phyloP scores from a whole-genome alignment of 1,140 invertebrate species.

The Heliconius hewitsoni region DNA sequence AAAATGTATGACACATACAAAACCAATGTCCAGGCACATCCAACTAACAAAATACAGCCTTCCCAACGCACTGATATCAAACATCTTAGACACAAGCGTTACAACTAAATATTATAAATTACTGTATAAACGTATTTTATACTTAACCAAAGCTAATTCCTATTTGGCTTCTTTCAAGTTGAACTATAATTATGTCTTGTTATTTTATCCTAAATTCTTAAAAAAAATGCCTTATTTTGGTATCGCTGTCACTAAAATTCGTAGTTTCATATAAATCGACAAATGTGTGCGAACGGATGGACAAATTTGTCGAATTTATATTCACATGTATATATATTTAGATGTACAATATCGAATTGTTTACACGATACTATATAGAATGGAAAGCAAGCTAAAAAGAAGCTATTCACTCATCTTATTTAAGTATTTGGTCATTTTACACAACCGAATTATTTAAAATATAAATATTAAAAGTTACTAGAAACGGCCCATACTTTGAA shows the following conservation, averaged over 20 bases:
- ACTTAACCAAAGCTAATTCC: constrained; percentile 70
- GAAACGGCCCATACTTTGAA: background rate
- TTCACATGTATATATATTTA: constrained; percentile 11
- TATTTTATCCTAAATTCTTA: constrained; percentile 56
- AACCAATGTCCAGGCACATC: constrained; percentile 57
- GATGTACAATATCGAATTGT: constrained; percentile 1
- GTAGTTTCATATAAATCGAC: constrained; percentile 41
- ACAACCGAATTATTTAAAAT: background rate
- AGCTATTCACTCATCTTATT: background rate
- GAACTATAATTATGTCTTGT: constrained; percentile 80
- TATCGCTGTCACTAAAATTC: constrained; percentile 71
- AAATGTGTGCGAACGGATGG: constrained; percentile 1
- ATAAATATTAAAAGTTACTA: background rate
- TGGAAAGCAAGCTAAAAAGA: background rate
- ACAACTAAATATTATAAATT: constrained; percentile 55
- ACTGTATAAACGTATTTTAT: constrained; percentile 45
- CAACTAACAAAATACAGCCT: constrained; percentile 64
- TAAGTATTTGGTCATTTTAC: constrained; percentile 7
- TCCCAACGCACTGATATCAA: constrained; percentile 25
- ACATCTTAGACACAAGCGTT: constrained; percentile 32
- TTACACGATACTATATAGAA: background rate
- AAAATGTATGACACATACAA: constrained; percentile 49
- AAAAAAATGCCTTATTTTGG: constrained; percentile 77
- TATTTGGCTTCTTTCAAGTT: constrained; percentile 81
- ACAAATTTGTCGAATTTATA: constrained; percentile 12